These are phyloP conservation scores for Cheumatopsyche charites DNA, from an alignment of 1,140 invertebrate species.

Conservation along the genomic window DNA sequence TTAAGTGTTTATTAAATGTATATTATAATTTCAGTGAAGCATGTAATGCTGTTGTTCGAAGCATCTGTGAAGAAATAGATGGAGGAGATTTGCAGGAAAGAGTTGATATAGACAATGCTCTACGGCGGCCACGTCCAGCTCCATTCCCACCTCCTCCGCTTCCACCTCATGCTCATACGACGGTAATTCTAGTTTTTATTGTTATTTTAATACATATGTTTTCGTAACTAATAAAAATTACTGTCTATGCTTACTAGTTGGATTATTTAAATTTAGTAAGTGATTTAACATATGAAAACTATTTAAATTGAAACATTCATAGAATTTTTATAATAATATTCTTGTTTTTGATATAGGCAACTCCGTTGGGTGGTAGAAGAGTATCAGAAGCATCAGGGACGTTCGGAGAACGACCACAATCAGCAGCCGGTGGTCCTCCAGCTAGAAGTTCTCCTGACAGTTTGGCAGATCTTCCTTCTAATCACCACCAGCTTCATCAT, in stretches of 20 bases:
- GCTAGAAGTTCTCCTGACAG: conserved; percentile 44
- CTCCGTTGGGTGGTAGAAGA: conserved; percentile 42
- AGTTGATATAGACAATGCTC: conserved; percentile 24
- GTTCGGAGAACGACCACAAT: conserved; percentile 41
- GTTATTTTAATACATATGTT: not conserved
- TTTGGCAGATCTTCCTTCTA: conserved; percentile 44
- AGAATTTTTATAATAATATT: too few species aligned
- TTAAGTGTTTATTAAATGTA: too few species aligned
- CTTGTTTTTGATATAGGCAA: conserved; percentile 36
- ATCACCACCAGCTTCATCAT: conserved; percentile 44
- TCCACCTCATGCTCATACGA: conserved; percentile 41
- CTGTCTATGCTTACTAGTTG: conserved; percentile 37
- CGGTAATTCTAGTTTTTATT: conserved; percentile 37
- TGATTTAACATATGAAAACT: conserved; percentile 5
- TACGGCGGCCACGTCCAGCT: conserved; percentile 30
- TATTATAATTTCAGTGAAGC: conserved; percentile 42
- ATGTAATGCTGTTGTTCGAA: conserved; percentile 41
- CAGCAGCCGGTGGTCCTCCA: conserved; percentile 43
- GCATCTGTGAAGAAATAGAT: conserved; percentile 37
- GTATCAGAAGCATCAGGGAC: conserved; percentile 39
- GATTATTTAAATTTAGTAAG: conserved; percentile 48
- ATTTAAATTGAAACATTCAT: not conserved
- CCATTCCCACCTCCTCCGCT: conserved; percentile 45
- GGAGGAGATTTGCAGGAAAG: conserved; percentile 35
- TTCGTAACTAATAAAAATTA: not conserved